Evolutionary conservation across 2,888 invertebrate species (phyloP).

Genomic region (Eilema sororculum): DNA sequence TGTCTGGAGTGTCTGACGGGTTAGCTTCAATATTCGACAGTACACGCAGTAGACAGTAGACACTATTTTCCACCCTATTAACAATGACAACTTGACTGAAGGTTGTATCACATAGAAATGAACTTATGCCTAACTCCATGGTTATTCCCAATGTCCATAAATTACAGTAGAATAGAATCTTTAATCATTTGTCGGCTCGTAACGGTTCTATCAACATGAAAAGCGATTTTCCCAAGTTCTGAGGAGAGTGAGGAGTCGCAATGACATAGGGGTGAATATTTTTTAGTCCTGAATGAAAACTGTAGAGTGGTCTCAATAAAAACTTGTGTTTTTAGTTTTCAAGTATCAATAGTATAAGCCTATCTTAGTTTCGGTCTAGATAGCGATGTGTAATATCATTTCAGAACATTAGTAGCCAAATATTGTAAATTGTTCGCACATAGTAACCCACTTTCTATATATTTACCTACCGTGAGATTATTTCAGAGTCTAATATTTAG

Average conservation of each 20-base stretch:
- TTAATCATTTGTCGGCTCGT: neutral
- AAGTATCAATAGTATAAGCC: neutral
- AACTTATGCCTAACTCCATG: neutral
- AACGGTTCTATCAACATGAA: neutral
- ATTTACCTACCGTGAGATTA: neutral
- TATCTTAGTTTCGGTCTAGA: neutral
- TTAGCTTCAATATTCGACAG: neutral
- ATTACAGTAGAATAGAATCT: no score
- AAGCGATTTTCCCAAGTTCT: neutral
- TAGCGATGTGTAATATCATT: neutral
- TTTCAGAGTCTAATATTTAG: neutral
- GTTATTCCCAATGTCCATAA: neutral
- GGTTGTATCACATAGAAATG: neutral
- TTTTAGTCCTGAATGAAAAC: no score
- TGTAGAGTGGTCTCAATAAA: no score
- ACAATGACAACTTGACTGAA: neutral
- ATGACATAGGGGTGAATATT: neutral
- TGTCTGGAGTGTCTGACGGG: neutral
- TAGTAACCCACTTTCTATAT: neutral
- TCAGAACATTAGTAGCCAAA: neutral
- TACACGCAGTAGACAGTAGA: neutral
- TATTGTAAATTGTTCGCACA: neutral
- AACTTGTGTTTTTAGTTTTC: no score
- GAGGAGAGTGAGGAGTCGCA: no score
- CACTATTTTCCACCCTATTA: neutral